Evolutionary conservation across 2,113 vertebrate species (phyloP).

Genomic region (Oryzias celebensis): DNA sequence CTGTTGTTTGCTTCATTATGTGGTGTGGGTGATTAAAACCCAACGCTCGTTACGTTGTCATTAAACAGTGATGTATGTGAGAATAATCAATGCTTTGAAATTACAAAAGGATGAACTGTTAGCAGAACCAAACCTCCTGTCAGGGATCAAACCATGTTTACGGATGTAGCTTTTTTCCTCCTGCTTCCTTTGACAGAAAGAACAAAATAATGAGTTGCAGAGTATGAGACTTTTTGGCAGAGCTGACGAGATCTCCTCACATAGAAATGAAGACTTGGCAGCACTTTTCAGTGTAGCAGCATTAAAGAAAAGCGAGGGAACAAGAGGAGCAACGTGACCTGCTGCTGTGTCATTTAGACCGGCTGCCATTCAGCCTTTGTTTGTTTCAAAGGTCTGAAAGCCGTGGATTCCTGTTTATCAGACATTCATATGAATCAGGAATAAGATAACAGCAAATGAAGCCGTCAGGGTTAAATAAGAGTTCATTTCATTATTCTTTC

Average conservation of each 20-base stretch:
- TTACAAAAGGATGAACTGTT: slow-evolving; percentile 36
- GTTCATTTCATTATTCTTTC: too few species aligned
- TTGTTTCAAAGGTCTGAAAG: slow-evolving; percentile 32
- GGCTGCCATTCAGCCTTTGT: slow-evolving; percentile 57
- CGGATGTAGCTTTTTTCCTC: slow-evolving; percentile 20
- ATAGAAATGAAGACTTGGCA: slow-evolving; percentile 41
- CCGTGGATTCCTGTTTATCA: slow-evolving; percentile 63
- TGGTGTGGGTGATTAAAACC: slow-evolving; percentile 45
- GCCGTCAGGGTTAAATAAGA: too few species aligned
- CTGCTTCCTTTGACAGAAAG: slow-evolving; percentile 39
- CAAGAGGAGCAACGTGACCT: slow-evolving; percentile 46
- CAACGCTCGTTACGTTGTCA: slow-evolving; percentile 37
- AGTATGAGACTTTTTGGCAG: slow-evolving; percentile 37
- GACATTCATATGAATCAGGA: slow-evolving; percentile 26
- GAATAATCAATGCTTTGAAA: slow-evolving; percentile 29
- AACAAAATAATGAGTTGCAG: slow-evolving; percentile 58
- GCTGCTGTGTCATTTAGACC: slow-evolving; percentile 35
- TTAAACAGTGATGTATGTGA: slow-evolving; percentile 46
- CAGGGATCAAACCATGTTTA: slow-evolving; percentile 37
- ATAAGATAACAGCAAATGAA: too few species aligned
- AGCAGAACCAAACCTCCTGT: slow-evolving; percentile 32
- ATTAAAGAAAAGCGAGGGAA: slow-evolving; percentile 25
- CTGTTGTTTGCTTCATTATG: slow-evolving; percentile 23
- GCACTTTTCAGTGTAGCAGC: slow-evolving; percentile 20
- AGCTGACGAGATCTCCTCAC: slow-evolving; percentile 22